These are phyloP conservation scores for Mesoclemmys tuberculata DNA, from an alignment of 2,113 vertebrate genomes.

Conservation along the genomic window DNA sequence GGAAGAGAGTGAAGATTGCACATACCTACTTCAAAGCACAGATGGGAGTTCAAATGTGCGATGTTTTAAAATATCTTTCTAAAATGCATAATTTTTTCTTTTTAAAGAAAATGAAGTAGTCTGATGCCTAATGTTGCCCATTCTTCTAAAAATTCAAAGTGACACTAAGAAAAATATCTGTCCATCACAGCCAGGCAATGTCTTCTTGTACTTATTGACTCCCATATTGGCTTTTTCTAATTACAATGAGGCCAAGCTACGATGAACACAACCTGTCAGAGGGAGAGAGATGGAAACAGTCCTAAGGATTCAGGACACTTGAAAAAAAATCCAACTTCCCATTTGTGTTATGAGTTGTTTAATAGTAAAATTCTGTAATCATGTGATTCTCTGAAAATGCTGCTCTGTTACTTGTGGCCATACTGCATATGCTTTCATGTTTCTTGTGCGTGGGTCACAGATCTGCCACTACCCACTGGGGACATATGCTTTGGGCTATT, in stretches of 20 bases:
- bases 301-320: background rate
- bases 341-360: background rate
- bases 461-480: background rate
- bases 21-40: background rate
- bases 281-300: background rate
- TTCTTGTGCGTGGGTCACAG: background rate
- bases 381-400: background rate
- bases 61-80: background rate
- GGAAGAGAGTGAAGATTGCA: background rate
- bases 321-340: background rate
- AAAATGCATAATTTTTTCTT: background rate
- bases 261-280: background rate
- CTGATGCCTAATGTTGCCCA: background rate
- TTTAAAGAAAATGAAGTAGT: slow-evolving; percentile 6
- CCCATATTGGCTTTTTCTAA: background rate
- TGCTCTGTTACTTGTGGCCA: background rate
- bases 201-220: background rate
- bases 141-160: slow-evolving; percentile 24
- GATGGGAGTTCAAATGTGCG: background rate
- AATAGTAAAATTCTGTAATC: background rate
- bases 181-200: background rate
- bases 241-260: background rate
- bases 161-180: slow-evolving; percentile 8
- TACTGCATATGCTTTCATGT: background rate
- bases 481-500: background rate